A percentile compares a stretch with the other conserved stretches of the same genome.
Evolutionary conservation across 1,140 invertebrate genomes (phyloP).

Genomic region (Caerostris darwini): DNA sequence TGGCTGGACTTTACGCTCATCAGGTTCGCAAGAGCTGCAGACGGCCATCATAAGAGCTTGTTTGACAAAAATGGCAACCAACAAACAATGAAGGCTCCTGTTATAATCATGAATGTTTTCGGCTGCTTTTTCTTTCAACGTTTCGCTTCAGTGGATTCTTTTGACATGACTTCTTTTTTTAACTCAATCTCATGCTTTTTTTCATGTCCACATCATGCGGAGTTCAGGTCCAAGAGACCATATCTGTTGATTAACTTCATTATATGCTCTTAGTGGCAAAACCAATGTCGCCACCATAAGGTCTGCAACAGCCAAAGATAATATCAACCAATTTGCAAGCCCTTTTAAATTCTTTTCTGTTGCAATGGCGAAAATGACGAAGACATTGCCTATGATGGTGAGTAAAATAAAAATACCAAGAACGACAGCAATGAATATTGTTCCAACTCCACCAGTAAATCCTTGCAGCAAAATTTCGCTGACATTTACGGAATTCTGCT

Average conservation of each 20-base stretch:
- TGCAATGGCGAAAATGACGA: constrained; percentile 95
- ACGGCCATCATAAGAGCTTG: constrained; percentile 93
- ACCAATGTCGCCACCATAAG: constrained; percentile 92
- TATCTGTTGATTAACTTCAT: constrained; percentile 86
- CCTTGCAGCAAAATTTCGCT: constrained; percentile 16
- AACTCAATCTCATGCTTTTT: too few species aligned
- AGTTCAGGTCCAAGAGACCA: constrained; percentile 92
- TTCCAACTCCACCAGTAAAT: constrained; percentile 19
- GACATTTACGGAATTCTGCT: background rate
- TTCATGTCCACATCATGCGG: constrained; percentile 98
- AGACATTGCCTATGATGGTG: constrained; percentile 88
- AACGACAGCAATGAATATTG: constrained; percentile 53
- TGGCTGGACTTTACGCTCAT: constrained; percentile 89
- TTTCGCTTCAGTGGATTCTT: constrained; percentile 90
- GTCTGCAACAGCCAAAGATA: constrained; percentile 93
- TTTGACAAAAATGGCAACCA: constrained; percentile 97
- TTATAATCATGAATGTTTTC: constrained; percentile 96
- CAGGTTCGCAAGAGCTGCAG: constrained; percentile 88
- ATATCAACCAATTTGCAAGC: constrained; percentile 93
- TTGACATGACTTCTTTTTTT: too few species aligned
- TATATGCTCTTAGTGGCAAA: constrained; percentile 93
- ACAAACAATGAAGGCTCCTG: constrained; percentile 94
- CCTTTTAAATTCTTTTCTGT: constrained; percentile 93
- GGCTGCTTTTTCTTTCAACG: constrained; percentile 93
- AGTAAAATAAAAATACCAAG: constrained; percentile 76